Evolutionary conservation across 2,113 vertebrate genomes (phyloP).

Genomic region (Lamprologus speciosus): DNA sequence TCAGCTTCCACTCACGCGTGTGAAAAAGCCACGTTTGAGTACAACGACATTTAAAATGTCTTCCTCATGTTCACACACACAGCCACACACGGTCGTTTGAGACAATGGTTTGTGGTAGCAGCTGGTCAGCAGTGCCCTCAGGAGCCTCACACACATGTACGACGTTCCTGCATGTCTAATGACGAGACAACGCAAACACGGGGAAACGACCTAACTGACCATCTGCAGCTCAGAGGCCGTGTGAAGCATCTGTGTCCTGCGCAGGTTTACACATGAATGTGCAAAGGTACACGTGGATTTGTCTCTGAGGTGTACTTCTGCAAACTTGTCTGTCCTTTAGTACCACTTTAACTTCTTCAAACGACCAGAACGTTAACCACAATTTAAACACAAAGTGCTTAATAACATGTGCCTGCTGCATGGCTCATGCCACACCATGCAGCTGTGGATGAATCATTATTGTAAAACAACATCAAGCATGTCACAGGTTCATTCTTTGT

Average conservation of each 20-base stretch:
- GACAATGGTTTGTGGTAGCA: conserved; percentile 42
- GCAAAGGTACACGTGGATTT: neutral
- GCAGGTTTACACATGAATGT: neutral
- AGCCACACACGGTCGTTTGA: neutral
- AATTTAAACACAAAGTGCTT: neutral
- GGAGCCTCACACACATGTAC: conserved; percentile 11
- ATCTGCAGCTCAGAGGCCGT: conserved; percentile 44
- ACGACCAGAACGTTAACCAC: neutral
- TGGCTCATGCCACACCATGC: neutral
- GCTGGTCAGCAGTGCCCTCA: conserved; percentile 51
- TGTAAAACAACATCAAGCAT: neutral
- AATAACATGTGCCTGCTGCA: neutral
- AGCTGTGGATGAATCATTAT: neutral
- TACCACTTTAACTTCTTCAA: neutral
- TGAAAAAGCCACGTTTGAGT: neutral
- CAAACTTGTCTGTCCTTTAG: neutral
- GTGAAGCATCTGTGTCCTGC: conserved; percentile 20
- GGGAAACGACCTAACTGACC: conserved; percentile 31
- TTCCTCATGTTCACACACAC: neutral
- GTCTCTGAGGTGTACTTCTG: neutral
- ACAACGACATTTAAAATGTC: neutral
- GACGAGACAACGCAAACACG: conserved; percentile 36
- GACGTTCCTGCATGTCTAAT: conserved; percentile 55
- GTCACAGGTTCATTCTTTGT: neutral
- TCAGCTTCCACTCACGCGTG: neutral